Evolutionary conservation across 2,113 vertebrate species (phyloP).

Genomic region (Rhinoptilus africanus): DNA sequence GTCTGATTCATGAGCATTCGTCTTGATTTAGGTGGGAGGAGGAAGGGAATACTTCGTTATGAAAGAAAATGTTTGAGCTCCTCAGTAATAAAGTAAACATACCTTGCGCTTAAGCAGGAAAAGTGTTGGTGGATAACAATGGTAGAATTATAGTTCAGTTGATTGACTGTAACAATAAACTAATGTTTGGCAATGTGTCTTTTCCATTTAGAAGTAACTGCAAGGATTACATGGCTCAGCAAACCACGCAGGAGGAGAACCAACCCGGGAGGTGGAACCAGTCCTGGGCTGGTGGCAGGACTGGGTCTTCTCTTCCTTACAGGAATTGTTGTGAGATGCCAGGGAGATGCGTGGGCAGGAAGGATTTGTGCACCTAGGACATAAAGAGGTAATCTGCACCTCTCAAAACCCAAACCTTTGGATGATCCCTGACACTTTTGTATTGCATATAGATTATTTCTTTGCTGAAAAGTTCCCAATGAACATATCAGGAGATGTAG

Average conservation of each 20-base stretch:
- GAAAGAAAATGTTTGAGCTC: neutral
- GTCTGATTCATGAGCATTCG: neutral
- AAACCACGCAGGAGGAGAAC: neutral
- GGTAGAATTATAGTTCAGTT: conserved; percentile 3
- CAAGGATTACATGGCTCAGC: neutral
- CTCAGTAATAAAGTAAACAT: conserved; percentile 27
- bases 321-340: neutral
- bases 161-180: conserved; percentile 19
- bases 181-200: neutral
- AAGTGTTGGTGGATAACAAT: conserved; percentile 30
- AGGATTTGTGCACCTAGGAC: neutral
- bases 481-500: neutral
- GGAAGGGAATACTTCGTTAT: neutral
- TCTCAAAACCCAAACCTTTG: neutral
- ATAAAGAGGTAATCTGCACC: neutral
- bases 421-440: neutral
- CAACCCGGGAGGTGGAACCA: neutral
- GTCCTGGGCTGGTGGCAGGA: neutral
- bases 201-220: neutral
- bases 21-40: neutral
- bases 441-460: neutral
- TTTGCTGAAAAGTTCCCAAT: neutral
- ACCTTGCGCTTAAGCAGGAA: conserved; percentile 7
- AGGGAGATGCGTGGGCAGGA: neutral
- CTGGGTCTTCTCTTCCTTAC: neutral